Evolutionary conservation across 2,113 vertebrate species (phyloP), one percentile per base, ranked within the genome.

Genomic region (Illadopsis cleaveri): DNA sequence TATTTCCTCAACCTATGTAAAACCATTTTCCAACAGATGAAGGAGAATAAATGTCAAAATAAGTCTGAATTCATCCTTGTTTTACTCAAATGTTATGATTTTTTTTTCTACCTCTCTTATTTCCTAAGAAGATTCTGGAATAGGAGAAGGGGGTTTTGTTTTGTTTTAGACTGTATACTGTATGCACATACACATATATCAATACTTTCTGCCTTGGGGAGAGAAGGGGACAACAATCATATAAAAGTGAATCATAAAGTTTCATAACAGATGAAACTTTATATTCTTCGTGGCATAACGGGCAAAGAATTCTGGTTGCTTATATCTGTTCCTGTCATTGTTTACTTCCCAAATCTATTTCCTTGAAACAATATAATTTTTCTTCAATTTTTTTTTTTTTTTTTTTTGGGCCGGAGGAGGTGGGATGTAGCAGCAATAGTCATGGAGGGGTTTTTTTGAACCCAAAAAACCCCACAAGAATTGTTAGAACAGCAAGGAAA

Each of bases 381-480:
- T 47, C n/a, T 51, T 35, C 25, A 20, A 40, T 1, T 6, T 38
- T 69, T 53, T 27, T 37, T 65, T 18, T 19, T 44, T 18, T 44
- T 40, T 40, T 40, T 14, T 40, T 40, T 38, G 38, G 12, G 40
- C n/a, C n/a, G n/a, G n/a, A n/a, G n/a, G n/a, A n/a, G 2, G 0
- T 35, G 28, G 6, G 8, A 19, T 23, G 6, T n/a, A 78, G 14
- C 16, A 35, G 5, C 4, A 35, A 18, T 35, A 48, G 7, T 12
- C 24, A 40, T 9, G 9, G 25, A 53, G 3, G 2, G 2, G 0
- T 25, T 37, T 40, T 35, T 42, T 50, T 22, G 1, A 23, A 5
- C 0, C 11, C 22, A n/a, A 25, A 51, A 35, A 1, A 5, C 14
- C 3, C 4, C 25, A 28, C 2, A 5, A 31, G 69, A 37, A 30